Percentiles rank a stretch among this genome's conserved stretches.
Evolutionary conservation across 1,140 invertebrate genomes (phyloP).

Genomic region (Ephestia elutella): DNA sequence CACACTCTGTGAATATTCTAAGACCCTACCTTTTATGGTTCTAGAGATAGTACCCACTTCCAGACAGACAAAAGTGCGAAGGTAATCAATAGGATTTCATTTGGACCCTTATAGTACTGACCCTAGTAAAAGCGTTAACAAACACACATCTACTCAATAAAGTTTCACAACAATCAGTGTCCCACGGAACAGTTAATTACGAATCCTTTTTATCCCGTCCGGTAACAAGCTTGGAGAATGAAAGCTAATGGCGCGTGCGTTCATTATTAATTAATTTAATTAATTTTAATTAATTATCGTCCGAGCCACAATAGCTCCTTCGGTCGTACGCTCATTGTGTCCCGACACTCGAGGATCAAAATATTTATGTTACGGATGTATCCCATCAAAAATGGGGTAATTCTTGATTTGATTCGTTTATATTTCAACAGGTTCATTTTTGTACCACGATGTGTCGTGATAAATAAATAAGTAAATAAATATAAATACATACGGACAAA

Average conservation of each 20-base stretch:
- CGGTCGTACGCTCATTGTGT: neutral
- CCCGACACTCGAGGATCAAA: neutral
- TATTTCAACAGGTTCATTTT: too few species aligned
- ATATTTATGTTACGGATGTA: neutral
- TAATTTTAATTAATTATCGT: neutral
- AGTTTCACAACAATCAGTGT: neutral
- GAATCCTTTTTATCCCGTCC: neutral
- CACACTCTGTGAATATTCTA: too few species aligned
- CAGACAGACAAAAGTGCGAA: too few species aligned
- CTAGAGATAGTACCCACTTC: too few species aligned
- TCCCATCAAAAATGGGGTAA: neutral
- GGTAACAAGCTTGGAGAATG: neutral
- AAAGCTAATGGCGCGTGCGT: neutral
- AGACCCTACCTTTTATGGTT: too few species aligned
- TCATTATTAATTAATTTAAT: slow-evolving; percentile 2
- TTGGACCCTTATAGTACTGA: too few species aligned
- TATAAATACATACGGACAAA: too few species aligned
- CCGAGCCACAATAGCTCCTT: slow-evolving; percentile 1
- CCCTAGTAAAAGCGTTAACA: too few species aligned
- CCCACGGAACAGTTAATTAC: neutral
- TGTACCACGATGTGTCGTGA: too few species aligned
- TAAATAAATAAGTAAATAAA: too few species aligned
- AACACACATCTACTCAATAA: neutral
- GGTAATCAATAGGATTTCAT: too few species aligned
- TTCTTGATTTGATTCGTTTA: too few species aligned